Base-by-base conservation (phyloP, 2,797 vertebrate genomes). In the Acrossocheilus wenchowensis region DNA sequence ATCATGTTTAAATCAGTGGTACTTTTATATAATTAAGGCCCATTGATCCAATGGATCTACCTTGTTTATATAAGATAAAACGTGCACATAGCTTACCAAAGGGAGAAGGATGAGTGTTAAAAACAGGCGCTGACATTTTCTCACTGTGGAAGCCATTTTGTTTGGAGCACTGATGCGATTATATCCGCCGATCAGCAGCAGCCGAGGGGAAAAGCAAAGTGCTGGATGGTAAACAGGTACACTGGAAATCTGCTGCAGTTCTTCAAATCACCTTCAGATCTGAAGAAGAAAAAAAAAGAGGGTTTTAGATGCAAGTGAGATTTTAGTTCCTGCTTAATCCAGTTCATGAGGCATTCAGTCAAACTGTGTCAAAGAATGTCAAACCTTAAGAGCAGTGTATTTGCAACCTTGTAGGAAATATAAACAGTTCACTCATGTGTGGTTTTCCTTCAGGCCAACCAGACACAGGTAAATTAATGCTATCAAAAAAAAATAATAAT, bases 131-230 rank as follows among this genome's bases (percentile, higher is more conserved):
- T 79, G 82, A 73, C 72, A 78, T 81, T 83, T 86, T 82, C 69
- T 89, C 84, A 82, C 72, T 36, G 17, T 39, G 75, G 81, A 84
- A 88, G 87, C 83, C 85, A 89, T 90, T 85, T 87, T 89, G 62
- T 71, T 43, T 87, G 54, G 41, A 77, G 19, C 69, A 69, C 66
- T 72, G 73, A 41, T 15, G 5, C 10, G 36, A 54, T 71, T 41
- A 68, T 78, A 68, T 86, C 64, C 66, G 74, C 21, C 14, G 62
- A 41, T 83, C n/a, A 4, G 50, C 30, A 48, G 36, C 39, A 41
- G 69, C 10, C 81, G 52, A 45, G 43, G 69, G 45, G 86, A 80
- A 26, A 82, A 68, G 73, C 10, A 34, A 60, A 54, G 50, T 41
- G 39, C n/a, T 52, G 64, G 77, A 50, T 81, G 78, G 23, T 52